These are phyloP conservation scores for Meloe dianella DNA, from an alignment of 2,888 invertebrate genomes.

Conservation along the genomic window DNA sequence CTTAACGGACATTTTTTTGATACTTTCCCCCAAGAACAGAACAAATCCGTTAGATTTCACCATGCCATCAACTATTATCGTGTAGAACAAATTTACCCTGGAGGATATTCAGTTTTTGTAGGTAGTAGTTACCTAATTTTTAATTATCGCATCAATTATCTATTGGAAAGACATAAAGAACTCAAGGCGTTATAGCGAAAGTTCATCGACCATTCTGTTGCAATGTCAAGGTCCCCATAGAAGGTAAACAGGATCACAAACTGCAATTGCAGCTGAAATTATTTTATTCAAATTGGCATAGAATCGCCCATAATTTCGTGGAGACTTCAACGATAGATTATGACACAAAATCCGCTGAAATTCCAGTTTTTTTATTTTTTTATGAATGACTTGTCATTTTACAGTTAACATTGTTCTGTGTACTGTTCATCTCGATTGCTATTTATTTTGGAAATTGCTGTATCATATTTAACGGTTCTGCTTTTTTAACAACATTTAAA, in stretches of 20 bases:
- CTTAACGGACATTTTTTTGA: not conserved
- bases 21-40: not conserved
- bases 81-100: slow-evolving; percentile 1
- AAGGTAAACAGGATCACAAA: slow-evolving; percentile 30
- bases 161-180: not conserved
- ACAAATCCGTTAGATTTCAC: not conserved
- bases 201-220: slow-evolving; percentile 43
- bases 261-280: not conserved
- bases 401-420: not conserved
- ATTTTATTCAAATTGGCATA: not conserved
- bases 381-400: not conserved
- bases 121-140: not conserved
- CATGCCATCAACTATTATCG: not conserved
- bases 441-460: not conserved
- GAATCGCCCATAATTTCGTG: not conserved
- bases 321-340: not conserved
- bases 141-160: not conserved
- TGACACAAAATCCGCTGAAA: not conserved
- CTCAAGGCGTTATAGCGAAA: slow-evolving; percentile 19
- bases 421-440: not conserved
- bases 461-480: not conserved
- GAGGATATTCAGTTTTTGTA: not conserved
- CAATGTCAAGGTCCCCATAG: slow-evolving; percentile 42
- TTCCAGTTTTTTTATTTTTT: not conserved
- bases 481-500: not conserved